Conservation (phyloP, 2,113 vertebrate species). For the Pedionomus torquatus region DNA sequence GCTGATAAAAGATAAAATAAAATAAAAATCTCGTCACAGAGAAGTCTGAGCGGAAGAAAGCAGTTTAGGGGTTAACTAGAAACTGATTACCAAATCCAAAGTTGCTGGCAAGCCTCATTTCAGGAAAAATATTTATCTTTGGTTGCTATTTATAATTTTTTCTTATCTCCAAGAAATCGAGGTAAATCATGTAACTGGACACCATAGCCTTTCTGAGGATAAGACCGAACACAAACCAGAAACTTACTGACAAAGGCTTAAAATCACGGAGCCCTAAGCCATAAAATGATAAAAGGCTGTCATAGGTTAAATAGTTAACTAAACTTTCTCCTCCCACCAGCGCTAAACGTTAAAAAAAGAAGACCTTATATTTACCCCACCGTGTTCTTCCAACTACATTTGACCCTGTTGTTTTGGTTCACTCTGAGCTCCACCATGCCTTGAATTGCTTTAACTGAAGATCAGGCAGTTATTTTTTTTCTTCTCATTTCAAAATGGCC, state of each 20-base stretch:
- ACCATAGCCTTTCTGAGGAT: neutral
- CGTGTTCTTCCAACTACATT: slow-evolving; percentile 42
- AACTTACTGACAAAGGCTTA: slow-evolving; percentile 3
- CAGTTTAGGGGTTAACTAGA: neutral
- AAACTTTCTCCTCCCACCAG: slow-evolving; percentile 58
- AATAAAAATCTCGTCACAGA: neutral
- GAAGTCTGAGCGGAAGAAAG: neutral
- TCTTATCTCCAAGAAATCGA: neutral
- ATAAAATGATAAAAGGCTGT: slow-evolving; percentile 40
- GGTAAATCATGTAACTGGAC: neutral
- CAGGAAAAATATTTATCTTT: neutral
- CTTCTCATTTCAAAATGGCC: slow-evolving; percentile 19
- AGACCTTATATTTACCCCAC: slow-evolving; percentile 34
- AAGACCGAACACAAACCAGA: neutral
- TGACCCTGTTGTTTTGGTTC: slow-evolving; percentile 59
- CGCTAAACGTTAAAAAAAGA: neutral
- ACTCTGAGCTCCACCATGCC: neutral
- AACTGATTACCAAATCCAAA: neutral
- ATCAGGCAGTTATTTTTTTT: neutral
- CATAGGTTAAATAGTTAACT: slow-evolving; percentile 60
- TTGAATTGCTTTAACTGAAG: slow-evolving; percentile 44
- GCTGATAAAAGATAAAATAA: neutral
- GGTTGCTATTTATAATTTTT: neutral
- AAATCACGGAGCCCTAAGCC: neutral
- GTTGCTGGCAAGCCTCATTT: neutral